Evolutionary conservation across 2,797 vertebrate genomes (phyloP), one percentile per base, ranked within the genome.

Genomic region (Philypnodon macrostomus): DNA sequence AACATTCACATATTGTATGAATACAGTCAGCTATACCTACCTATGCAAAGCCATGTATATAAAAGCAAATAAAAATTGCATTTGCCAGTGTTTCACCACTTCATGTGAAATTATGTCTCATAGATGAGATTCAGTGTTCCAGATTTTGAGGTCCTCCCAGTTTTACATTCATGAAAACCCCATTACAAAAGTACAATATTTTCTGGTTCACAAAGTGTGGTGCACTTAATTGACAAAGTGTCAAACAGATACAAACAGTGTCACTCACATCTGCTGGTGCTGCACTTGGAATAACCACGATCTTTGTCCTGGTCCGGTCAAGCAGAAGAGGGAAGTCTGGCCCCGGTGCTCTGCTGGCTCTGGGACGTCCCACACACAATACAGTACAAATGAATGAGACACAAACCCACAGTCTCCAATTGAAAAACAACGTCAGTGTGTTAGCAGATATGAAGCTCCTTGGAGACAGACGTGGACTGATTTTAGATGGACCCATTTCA

Each of bases 281-380:
- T 64, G 52, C 58, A 30, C 49, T 67, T 2, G 32, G 68, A 56
- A 61, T 71, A 36, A 68, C 73, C 61, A 33, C 18, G 13, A 7
- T 69, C 80, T 84, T 88, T 86, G 86, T 86, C 27, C 19, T n/a
- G 48, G 7, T n/a, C 65, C 75, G 54, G 70, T 81, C 72, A 64
- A 81, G 83, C 83, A 81, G 77, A 85, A 84, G 72, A 74, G 58
- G 68, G 56, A 4, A 71, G 40, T 49, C 74, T 65, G 74, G 58
- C 73, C 45, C 5, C 17, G 21, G 38, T 50, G 55, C 63, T 26
- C 36, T 59, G 53, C 79, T 83, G 81, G 77, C 83, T 73, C 49
- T 16, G 34, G 21, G 13, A 42, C 56, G 10, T 39, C 19, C 18
- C 45, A 21, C 30, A 12, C 35, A 85, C 80, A 83, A 84, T 80